Conservation (phyloP, 2,113 vertebrate species). For the Polyodon spathula region DNA sequence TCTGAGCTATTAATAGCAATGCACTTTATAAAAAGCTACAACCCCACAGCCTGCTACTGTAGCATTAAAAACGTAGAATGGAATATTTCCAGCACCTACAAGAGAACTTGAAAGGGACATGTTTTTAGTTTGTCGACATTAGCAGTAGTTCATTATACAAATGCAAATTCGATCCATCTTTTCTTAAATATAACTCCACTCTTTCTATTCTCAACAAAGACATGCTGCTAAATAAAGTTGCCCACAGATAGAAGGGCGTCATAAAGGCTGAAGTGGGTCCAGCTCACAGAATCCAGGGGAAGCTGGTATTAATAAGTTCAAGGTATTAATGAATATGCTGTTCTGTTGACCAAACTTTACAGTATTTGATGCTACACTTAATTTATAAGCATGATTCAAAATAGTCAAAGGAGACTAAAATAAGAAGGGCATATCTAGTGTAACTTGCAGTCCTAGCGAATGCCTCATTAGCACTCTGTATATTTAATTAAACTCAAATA, state of each 20-base stretch:
- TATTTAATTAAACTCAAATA: conserved; percentile 38
- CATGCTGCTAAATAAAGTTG: conserved; percentile 31
- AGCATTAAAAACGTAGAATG: too few species aligned
- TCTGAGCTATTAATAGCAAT: too few species aligned
- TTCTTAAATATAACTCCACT: conserved; percentile 27
- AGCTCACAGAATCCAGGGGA: conserved; percentile 38
- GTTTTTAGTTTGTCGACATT: too few species aligned
- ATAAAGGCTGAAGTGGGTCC: conserved; percentile 37
- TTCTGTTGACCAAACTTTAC: conserved; percentile 23
- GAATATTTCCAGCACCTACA: too few species aligned
- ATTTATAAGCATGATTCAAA: conserved; percentile 31
- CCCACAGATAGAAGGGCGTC: conserved; percentile 45
- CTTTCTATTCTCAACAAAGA: conserved; percentile 14
- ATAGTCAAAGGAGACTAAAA: conserved; percentile 33
- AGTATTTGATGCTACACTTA: conserved; percentile 34
- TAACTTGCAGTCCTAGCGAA: conserved; percentile 20
- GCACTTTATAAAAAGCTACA: too few species aligned
- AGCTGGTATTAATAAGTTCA: conserved; percentile 32
- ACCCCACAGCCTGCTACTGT: too few species aligned
- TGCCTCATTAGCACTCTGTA: conserved; percentile 23
- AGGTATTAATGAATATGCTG: conserved; percentile 38
- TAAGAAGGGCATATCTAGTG: neutral
- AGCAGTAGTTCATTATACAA: too few species aligned
- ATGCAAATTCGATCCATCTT: too few species aligned
- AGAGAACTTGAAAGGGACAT: too few species aligned